Percentiles rank a stretch among this genome's conserved stretches.
Conservation (phyloP, 1,140 invertebrate genomes). For the Zaprionus capensis region DNA sequence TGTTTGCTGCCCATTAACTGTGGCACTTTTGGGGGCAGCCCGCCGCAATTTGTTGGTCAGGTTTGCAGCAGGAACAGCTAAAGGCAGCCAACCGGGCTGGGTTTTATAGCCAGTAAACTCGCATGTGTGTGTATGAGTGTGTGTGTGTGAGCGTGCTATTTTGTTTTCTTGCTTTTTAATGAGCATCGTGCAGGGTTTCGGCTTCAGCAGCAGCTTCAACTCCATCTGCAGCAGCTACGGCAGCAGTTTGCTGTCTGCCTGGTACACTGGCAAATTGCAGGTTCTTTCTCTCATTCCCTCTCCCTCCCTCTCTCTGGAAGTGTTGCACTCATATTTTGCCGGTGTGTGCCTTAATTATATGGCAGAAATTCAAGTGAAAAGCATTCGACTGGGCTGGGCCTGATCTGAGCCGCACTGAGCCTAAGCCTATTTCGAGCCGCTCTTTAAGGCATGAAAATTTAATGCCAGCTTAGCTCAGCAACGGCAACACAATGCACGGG, state of each 20-base stretch:
- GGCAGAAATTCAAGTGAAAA: slow-evolving; percentile 80
- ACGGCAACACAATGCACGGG: slow-evolving; percentile 47
- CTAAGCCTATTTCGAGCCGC: slow-evolving; percentile 80
- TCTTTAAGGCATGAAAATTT: slow-evolving; percentile 80
- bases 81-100: slow-evolving; percentile 26
- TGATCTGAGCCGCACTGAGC: neutral
- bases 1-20: slow-evolving; percentile 78
- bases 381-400: slow-evolving; percentile 28
- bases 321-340: slow-evolving; percentile 81
- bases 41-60: slow-evolving; percentile 77
- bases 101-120: slow-evolving; percentile 25
- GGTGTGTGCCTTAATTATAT: slow-evolving; percentile 80
- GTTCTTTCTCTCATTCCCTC: slow-evolving; percentile 42
- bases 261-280: slow-evolving; percentile 67
- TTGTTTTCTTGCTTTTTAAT: slow-evolving; percentile 68
- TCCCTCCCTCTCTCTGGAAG: slow-evolving; percentile 46
- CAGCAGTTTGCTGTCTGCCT: neutral
- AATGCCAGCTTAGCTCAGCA: slow-evolving; percentile 72
- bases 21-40: slow-evolving; percentile 76
- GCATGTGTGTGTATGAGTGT: slow-evolving; percentile 4
- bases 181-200: slow-evolving; percentile 61
- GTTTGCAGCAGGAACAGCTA: slow-evolving; percentile 46
- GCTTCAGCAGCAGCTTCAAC: slow-evolving; percentile 5
- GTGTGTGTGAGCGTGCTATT: slow-evolving; percentile 32
- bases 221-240: no score